phyloP scores from a whole-genome alignment of 2,888 invertebrate genomes.

The Nomada ferruginata region DNA sequence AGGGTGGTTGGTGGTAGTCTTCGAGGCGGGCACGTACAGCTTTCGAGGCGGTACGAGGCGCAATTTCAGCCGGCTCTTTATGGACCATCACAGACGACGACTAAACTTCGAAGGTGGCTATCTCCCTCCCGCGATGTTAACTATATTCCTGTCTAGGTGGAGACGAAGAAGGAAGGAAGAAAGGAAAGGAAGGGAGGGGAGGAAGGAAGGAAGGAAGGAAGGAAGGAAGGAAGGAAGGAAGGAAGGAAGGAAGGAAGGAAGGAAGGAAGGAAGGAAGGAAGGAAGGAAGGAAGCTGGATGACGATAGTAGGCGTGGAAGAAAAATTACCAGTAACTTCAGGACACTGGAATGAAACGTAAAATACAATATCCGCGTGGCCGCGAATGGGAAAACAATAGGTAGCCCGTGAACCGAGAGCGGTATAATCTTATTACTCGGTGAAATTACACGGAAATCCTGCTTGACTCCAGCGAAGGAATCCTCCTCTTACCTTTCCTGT shows the following conservation, averaged over 20 bases:
- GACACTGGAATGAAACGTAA: constrained; percentile 20
- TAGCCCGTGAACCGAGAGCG: constrained; percentile 25
- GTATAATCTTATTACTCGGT: constrained; percentile 63
- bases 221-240: not conserved
- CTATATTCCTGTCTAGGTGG: constrained; percentile 16
- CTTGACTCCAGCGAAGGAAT: constrained; percentile 30
- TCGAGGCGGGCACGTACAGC: constrained; percentile 33
- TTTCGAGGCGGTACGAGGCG: constrained; percentile 55
- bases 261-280: not conserved
- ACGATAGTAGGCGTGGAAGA: not conserved
- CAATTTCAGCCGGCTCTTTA: constrained; percentile 73
- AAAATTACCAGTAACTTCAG: constrained; percentile 31
- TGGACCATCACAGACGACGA: constrained; percentile 68
- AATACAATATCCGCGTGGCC: constrained; percentile 40
- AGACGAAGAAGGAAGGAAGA: not conserved
- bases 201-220: too few relatives aligned
- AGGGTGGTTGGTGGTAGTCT: constrained; percentile 19
- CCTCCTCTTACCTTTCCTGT: not conserved
- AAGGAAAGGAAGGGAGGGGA: not conserved
- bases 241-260: not conserved
- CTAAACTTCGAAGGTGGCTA: constrained; percentile 67
- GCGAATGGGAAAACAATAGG: constrained; percentile 53
- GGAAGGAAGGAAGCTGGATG: not conserved
- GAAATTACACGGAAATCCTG: constrained; percentile 62
- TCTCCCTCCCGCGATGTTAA: constrained; percentile 36